Conservation (phyloP, 2,797 vertebrate species). For the Vultur gryphus region DNA sequence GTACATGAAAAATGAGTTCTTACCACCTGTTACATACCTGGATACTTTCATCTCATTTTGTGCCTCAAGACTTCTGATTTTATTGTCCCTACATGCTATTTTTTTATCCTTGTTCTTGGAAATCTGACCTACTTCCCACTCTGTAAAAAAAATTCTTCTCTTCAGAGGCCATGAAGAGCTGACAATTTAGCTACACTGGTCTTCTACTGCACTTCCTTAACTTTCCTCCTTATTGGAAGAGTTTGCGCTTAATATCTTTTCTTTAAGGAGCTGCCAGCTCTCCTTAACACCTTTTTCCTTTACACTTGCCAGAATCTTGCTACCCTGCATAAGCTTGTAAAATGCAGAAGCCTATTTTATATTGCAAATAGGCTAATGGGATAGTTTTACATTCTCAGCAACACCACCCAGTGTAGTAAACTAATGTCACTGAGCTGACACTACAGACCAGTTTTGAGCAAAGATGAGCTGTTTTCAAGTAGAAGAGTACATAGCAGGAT, state of each 20-base stretch:
- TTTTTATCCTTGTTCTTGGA: not conserved
- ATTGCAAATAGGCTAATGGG: constrained; percentile 28
- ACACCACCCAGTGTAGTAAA: not conserved
- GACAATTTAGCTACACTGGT: not conserved
- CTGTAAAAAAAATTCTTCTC: not conserved
- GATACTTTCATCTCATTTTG: not conserved
- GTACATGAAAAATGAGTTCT: not conserved
- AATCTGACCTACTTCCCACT: constrained; percentile 12
- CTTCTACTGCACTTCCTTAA: not conserved
- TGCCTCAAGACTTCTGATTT: not conserved
- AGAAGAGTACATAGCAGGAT: not conserved
- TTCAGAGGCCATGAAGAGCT: not conserved
- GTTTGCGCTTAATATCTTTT: constrained; percentile 37
- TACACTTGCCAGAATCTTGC: constrained; percentile 45
- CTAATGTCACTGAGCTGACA: not conserved
- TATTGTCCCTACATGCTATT: not conserved
- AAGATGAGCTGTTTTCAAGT: not conserved
- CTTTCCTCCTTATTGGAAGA: constrained; percentile 6
- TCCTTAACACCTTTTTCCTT: constrained; percentile 61
- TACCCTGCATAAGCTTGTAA: not conserved
- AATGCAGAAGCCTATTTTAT: not conserved
- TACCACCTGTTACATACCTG: not conserved
- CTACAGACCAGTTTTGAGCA: not conserved
- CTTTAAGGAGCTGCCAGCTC: constrained; percentile 49
- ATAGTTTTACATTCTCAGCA: constrained; percentile 1